A percentile compares a stretch with the other conserved stretches of the same genome.
phyloP scores from a whole-genome alignment of 2,113 vertebrate genomes.

The Phylloscopus trochiloides region DNA sequence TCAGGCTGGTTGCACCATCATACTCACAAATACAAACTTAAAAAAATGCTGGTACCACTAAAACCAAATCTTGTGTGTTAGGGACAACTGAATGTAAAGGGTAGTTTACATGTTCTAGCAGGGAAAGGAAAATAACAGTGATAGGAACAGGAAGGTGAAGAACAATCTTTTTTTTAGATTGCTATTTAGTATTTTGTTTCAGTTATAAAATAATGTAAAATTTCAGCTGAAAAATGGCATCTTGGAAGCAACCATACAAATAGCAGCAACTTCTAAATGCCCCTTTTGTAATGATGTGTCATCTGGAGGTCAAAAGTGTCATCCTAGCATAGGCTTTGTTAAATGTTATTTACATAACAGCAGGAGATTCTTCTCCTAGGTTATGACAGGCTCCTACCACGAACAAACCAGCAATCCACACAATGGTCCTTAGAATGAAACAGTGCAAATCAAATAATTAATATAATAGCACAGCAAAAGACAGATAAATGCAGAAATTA shows the following conservation, averaged over 20 bases:
- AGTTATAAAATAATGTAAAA: not conserved
- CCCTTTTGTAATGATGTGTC: not conserved
- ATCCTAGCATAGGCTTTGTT: not conserved
- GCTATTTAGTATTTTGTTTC: not conserved
- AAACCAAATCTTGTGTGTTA: not conserved
- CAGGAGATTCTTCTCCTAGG: not conserved
- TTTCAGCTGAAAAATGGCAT: not conserved
- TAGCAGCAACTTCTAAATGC: not conserved
- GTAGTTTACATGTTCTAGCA: not conserved
- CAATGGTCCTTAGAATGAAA: constrained; percentile 28
- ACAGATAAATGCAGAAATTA: not conserved
- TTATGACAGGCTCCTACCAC: not conserved
- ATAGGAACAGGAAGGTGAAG: not conserved
- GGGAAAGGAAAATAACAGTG: not conserved
- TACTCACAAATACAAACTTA: not conserved
- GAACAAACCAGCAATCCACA: not conserved
- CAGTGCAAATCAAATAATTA: constrained; percentile 42
- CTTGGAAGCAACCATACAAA: not conserved
- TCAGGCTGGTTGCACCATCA: not conserved
- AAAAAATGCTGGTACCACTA: not conserved
- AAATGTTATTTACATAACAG: constrained; percentile 33
- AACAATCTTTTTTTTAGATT: not conserved
- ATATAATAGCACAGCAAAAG: not conserved
- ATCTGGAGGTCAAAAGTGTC: not conserved
- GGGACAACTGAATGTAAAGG: not conserved